Percentiles rank a stretch among this genome's conserved stretches.
Evolutionary conservation across 2,888 invertebrate genomes (phyloP).

Genomic region (Callimorpha dominula): DNA sequence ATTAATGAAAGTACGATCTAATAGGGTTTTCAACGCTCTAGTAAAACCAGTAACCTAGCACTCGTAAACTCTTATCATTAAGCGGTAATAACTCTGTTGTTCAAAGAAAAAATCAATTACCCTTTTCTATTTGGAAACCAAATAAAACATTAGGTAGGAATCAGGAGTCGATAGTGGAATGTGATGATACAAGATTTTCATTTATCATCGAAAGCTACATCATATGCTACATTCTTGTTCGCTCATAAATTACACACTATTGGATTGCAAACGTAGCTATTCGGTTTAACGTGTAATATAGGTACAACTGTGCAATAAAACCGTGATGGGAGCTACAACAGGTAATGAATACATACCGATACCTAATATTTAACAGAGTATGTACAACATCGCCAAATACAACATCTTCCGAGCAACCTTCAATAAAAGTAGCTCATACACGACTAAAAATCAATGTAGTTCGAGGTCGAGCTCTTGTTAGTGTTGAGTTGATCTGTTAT

Average conservation of each 20-base stretch:
- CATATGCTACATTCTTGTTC: background rate
- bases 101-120: no score
- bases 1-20: no score
- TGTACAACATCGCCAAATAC: slow-evolving; percentile 34
- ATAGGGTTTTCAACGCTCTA: no score
- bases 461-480: slow-evolving; percentile 67
- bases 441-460: slow-evolving; percentile 67
- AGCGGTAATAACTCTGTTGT: no score
- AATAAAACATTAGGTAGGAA: no score
- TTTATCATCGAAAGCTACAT: background rate
- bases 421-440: slow-evolving; percentile 64
- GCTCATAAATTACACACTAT: slow-evolving; percentile 16
- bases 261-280: slow-evolving; percentile 27
- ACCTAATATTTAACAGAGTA: slow-evolving; percentile 25
- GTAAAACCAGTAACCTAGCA: no score
- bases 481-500: slow-evolving; percentile 60
- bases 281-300: slow-evolving; percentile 33
- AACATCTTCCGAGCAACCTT: slow-evolving; percentile 58
- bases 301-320: slow-evolving; percentile 40
- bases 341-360: slow-evolving; percentile 46
- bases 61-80: no score
- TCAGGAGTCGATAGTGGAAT: no score
- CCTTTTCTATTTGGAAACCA: no score
- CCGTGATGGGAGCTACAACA: slow-evolving; percentile 45
- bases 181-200: no score